Conservation (phyloP, 1,140 invertebrate genomes). For the Akabosia matsudoensis region DNA sequence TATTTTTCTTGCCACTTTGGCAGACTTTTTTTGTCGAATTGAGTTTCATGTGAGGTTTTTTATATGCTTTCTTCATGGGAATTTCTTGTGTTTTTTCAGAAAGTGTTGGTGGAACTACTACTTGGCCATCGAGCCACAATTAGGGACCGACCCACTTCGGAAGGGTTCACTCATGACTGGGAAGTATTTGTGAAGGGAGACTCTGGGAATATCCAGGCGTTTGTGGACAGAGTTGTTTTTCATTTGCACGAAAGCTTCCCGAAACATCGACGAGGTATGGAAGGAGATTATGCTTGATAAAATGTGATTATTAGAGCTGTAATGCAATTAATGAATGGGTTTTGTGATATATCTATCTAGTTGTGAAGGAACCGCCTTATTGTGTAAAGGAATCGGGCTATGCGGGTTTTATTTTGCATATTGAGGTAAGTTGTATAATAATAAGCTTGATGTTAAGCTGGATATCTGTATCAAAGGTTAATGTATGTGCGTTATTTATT, state of each 20-base stretch:
- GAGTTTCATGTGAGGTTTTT: too few species aligned
- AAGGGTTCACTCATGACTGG: conserved; percentile 96
- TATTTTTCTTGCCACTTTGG: too few species aligned
- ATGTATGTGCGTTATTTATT: not conserved
- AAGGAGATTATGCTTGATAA: not conserved
- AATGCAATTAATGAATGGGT: not conserved
- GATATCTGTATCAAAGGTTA: not conserved
- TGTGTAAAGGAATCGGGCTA: conserved; percentile 86
- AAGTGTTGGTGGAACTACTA: conserved; percentile 80
- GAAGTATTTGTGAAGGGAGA: conserved; percentile 91
- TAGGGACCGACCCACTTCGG: conserved; percentile 70
- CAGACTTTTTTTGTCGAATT: too few species aligned
- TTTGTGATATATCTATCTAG: conserved; percentile 52
- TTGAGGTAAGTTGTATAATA: conserved; percentile 68
- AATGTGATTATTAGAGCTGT: not conserved
- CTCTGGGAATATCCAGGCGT: conserved; percentile 78
- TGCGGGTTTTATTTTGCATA: conserved; percentile 84
- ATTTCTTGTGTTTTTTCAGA: conserved; percentile 43
- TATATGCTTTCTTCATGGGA: not conserved
- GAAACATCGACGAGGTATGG: conserved; percentile 77
- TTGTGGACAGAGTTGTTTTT: conserved; percentile 93
- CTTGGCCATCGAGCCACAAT: conserved; percentile 83
- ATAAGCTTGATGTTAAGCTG: not conserved
- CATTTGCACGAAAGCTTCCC: conserved; percentile 85
- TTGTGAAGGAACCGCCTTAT: conserved; percentile 88